Evolutionary conservation across 2,888 invertebrate genomes (phyloP), one percentile per base, ranked within the genome.

Genomic region (Pyrrhia umbra): DNA sequence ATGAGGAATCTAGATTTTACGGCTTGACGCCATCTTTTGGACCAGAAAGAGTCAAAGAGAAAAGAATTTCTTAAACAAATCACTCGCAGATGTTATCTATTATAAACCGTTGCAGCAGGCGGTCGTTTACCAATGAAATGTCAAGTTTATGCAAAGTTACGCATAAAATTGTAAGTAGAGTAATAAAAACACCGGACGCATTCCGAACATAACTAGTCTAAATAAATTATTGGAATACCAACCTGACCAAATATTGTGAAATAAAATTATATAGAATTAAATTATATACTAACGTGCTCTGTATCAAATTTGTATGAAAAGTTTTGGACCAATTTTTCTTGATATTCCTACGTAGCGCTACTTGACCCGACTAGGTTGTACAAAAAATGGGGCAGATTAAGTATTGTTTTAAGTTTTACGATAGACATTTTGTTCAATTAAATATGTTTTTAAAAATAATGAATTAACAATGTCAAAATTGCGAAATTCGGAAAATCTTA

Each of bases 151-250:
- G 67, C 73, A 73, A 46, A 67, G 34, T 16, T 16, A 37, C 47
- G 1, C 20, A 69, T 49, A 66, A 56, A 72, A 56, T n/a, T 21
- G 64, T 50, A 64, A 37, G 23, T 60, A 50, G 46, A 50, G 59
- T 60, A 54, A 76, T 77, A 66, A 68, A 68, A 18, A 47, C 46
- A 42, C 27, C 45, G 40, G 40, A 52, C 49, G 37, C 77, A 75
- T 75, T 78, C 75, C 61, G 2, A 45, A 46, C 64, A 43, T 62
- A 58, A 49, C 51, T 62, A 52, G 69, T 50, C 55, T 57, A 52
- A 78, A 64, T 78, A 56, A 75, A 73, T 40, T 78, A 68, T 64
- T 42, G 43, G 51, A 68, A 68, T 63, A 74, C 54, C 52, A 40
- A 58, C 15, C 39, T 15, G 52, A 46, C 8, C 45, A 57, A 42